Evolutionary conservation across 2,888 invertebrate genomes (phyloP).

Genomic region (Drosophila silvestris): DNA sequence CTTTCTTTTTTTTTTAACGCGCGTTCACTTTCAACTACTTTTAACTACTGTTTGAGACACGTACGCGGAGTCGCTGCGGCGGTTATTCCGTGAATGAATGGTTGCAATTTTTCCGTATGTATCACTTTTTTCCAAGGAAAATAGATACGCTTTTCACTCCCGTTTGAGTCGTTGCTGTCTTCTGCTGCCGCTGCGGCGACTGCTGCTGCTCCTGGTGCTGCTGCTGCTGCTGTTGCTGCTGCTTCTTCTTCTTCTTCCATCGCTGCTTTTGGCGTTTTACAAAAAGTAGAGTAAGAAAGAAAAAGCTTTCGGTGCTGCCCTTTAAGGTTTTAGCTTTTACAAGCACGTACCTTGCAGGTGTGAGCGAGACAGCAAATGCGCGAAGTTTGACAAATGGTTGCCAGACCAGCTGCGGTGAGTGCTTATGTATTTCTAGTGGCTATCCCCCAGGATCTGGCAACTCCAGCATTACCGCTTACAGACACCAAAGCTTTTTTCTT

Average conservation of each 20-base stretch:
- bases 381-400: constrained; percentile 49
- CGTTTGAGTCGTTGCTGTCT: constrained; percentile 53
- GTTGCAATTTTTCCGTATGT: constrained; percentile 82
- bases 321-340: constrained; percentile 53
- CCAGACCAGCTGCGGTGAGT: constrained; percentile 35
- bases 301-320: constrained; percentile 62
- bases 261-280: constrained; percentile 21
- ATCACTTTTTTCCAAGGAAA: constrained; percentile 68
- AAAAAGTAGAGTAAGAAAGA: constrained; percentile 14
- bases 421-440: not conserved
- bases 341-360: constrained; percentile 4
- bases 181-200: constrained; percentile 43
- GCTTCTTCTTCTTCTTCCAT: constrained; percentile 27
- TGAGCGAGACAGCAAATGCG: constrained; percentile 6
- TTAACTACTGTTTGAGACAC: constrained; percentile 36
- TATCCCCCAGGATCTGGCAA: constrained; percentile 62
- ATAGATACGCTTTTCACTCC: constrained; percentile 55
- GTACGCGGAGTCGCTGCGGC: constrained; percentile 52
- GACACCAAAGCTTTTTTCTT: constrained; percentile 36
- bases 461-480: constrained; percentile 28
- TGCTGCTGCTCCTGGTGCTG: constrained; percentile 32
- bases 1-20: constrained; percentile 24
- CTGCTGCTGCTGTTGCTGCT: constrained; percentile 25
- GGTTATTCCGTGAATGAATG: constrained; percentile 78
- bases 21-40: constrained; percentile 25